These are phyloP conservation scores for Serinus canaria DNA, from an alignment of 2,113 vertebrate genomes.

Conservation along the genomic window DNA sequence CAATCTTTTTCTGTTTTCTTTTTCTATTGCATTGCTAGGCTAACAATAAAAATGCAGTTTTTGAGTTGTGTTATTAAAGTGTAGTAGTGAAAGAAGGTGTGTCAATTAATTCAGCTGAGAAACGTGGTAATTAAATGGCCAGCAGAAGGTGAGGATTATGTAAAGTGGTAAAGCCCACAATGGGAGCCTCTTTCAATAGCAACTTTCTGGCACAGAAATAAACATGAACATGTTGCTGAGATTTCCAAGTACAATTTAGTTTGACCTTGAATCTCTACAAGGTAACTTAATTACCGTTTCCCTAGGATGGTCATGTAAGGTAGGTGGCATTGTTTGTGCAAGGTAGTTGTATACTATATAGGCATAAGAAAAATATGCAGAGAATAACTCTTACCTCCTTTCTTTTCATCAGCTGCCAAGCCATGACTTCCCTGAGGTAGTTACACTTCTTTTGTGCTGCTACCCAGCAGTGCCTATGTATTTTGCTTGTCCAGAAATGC, in stretches of 20 bases:
- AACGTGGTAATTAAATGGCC: neutral
- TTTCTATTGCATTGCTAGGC: neutral
- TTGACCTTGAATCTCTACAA: neutral
- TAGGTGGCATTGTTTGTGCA: neutral
- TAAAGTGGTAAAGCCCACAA: neutral
- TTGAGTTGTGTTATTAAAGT: neutral
- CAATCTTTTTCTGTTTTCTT: neutral
- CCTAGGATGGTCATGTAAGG: neutral
- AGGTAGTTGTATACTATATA: neutral
- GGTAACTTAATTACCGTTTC: neutral
- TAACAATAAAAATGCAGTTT: neutral
- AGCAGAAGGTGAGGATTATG: neutral
- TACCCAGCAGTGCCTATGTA: neutral
- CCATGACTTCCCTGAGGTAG: neutral
- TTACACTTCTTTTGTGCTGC: neutral
- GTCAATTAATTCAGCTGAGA: neutral
- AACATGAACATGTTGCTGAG: neutral
- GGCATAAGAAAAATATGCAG: neutral
- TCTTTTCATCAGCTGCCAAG: conserved; percentile 30
- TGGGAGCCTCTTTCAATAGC: neutral
- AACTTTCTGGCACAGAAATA: neutral
- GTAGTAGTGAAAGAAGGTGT: neutral
- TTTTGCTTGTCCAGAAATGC: conserved; percentile 4
- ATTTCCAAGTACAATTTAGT: neutral
- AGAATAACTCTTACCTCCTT: neutral